phyloP scores from a whole-genome alignment of 2,113 vertebrate genomes.

The Rhadina sibilatrix region DNA sequence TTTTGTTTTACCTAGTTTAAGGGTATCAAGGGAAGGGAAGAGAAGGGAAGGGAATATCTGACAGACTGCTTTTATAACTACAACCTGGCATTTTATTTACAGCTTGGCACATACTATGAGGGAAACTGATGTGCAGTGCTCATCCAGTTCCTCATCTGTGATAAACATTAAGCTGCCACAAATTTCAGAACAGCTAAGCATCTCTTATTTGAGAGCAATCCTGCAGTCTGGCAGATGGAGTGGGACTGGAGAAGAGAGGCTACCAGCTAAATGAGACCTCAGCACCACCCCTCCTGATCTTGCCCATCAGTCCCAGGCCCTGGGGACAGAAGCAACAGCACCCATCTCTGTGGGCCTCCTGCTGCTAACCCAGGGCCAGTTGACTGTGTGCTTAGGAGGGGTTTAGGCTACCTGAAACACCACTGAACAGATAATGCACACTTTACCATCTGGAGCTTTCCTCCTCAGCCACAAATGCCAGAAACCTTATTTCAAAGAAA shows the following conservation, averaged over 20 bases:
- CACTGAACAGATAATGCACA: background rate
- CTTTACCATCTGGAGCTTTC: background rate
- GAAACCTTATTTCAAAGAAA: background rate
- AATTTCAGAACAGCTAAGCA: background rate
- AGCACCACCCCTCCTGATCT: background rate
- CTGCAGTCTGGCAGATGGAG: background rate
- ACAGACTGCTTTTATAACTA: background rate
- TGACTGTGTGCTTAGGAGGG: background rate
- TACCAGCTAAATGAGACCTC: background rate
- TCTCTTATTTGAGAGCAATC: background rate
- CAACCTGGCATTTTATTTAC: background rate
- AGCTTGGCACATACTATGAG: background rate
- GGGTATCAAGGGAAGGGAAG: background rate
- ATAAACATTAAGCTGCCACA: background rate
- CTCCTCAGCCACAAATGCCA: background rate
- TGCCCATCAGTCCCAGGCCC: rapidly evolving
- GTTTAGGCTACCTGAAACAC: background rate
- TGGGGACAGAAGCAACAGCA: background rate
- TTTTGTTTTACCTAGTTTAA: conserved; percentile 5
- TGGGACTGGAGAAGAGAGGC: background rate
- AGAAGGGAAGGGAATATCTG: background rate
- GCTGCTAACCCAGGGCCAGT: background rate
- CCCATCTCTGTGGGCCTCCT: background rate
- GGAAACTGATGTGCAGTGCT: background rate
- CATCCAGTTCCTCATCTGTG: background rate